Evolutionary conservation across 2,797 vertebrate species (phyloP).

Genomic region (Malurus leucopterus): DNA sequence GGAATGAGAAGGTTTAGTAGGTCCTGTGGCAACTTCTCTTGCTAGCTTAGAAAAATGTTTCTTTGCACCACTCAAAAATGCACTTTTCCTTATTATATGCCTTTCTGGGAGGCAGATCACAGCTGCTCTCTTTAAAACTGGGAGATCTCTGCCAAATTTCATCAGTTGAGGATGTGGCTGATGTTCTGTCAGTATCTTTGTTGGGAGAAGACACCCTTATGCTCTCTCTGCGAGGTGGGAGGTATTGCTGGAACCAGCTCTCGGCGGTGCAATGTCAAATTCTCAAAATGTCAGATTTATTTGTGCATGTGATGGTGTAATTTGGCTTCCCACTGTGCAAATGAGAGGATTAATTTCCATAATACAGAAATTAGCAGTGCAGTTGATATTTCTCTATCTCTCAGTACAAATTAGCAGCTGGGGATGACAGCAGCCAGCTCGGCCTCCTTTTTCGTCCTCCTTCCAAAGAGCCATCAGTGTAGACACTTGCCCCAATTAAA

Average conservation of each 20-base stretch:
- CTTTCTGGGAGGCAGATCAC: neutral
- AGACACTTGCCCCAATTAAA: neutral
- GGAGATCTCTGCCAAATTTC: neutral
- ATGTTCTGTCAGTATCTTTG: neutral
- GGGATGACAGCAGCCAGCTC: neutral
- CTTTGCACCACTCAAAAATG: neutral
- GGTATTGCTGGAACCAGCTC: neutral
- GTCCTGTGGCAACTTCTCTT: neutral
- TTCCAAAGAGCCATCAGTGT: neutral
- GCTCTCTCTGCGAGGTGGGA: neutral
- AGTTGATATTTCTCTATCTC: neutral
- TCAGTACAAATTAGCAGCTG: neutral
- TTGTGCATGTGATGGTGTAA: conserved; percentile 31
- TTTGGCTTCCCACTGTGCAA: conserved; percentile 12
- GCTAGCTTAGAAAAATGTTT: neutral
- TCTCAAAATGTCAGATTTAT: conserved; percentile 25
- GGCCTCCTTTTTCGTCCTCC: neutral
- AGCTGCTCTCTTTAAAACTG: neutral
- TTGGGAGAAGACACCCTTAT: neutral
- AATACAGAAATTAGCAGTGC: conserved; percentile 18
- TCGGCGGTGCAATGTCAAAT: neutral
- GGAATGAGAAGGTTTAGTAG: neutral
- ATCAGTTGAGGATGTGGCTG: neutral
- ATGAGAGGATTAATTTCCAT: conserved; percentile 41
- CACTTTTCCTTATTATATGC: neutral